phyloP scores from a whole-genome alignment of 1,140 invertebrate genomes.

The Drosophila quadrilineata region DNA sequence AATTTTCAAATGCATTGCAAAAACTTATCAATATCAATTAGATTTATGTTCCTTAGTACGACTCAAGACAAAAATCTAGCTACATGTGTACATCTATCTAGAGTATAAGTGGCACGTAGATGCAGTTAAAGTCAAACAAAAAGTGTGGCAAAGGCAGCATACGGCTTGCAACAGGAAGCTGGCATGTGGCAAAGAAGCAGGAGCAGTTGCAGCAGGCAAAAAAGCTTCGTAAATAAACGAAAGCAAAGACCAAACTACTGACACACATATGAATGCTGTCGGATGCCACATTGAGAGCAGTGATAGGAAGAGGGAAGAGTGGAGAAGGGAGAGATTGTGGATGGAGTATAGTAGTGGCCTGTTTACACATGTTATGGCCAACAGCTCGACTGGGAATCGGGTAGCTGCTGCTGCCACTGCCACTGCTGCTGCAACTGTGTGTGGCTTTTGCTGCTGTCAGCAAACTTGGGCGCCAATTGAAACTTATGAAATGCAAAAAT shows the following conservation, averaged over 20 bases:
- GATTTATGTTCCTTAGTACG: too few species aligned
- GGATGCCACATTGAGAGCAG: constrained; percentile 28
- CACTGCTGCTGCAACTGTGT: neutral
- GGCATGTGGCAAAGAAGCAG: constrained; percentile 53
- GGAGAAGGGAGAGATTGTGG: constrained; percentile 1
- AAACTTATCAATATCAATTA: too few species aligned
- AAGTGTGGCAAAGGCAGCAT: constrained; percentile 40
- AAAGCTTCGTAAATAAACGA: constrained; percentile 19
- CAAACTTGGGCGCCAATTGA: constrained; percentile 73
- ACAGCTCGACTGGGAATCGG: constrained; percentile 46
- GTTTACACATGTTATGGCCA: constrained; percentile 72
- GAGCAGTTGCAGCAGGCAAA: too few species aligned
- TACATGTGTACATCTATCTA: too few species aligned
- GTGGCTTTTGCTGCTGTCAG: constrained; percentile 53
- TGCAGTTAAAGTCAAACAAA: constrained; percentile 22
- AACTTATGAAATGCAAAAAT: constrained; percentile 71
- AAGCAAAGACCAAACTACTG: constrained; percentile 59
- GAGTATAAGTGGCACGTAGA: neutral
- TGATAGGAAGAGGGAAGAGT: neutral
- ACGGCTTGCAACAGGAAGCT: too few species aligned
- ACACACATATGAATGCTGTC: constrained; percentile 57
- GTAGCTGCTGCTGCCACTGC: constrained; percentile 21
- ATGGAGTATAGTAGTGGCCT: too few species aligned
- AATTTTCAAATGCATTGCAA: too few species aligned
- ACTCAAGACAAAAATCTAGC: too few species aligned